Base-by-base conservation (phyloP, 2,888 invertebrate species). In the Drosophila neotestacea region DNA sequence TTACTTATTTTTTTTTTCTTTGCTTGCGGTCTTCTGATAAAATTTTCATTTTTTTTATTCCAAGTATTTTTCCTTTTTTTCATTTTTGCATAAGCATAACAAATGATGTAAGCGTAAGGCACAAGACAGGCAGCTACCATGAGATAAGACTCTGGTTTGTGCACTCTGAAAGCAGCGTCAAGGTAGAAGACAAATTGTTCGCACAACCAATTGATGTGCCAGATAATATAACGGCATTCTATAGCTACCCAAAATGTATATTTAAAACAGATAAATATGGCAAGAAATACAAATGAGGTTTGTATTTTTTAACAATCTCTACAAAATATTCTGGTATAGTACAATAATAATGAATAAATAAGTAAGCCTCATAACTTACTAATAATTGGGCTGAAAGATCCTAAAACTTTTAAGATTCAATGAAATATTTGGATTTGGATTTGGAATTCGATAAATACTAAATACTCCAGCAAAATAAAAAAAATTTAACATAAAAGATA, bases 81-180 rank as follows among this genome's bases (percentile, higher is more conserved):
- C 22, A 38, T 41, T 70, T 75, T 71, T 65, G 61, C 70, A 81
- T 73, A 77, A 78, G 73, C 76, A 63, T 78, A 73, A 85, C 70
- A 77, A 82, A 85, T 85, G 78, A 81, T 85, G 62, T 47, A 51
- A 61, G 59, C 30, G 61, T 32, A 10, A 13, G 10, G 51, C 50
- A 56, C 16, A 3, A 34, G 44, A 36, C 64, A 51, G 75, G 56
- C 66, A 41, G 63, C 50, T 32, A 41, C 44, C 46, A 27, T 22
- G 28, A 65, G 74, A 76, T 76, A 76, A 76, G 64, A 52, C 60
- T 55, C 16, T 13, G 73, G 39, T 38, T 51, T 59, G 7, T 32
- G 48, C 16, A 36, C 46, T 3, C 44, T n/a, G 16, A 27, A 11
- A 52, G 60, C 50, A 16, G 22, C 46, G 46, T 44, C 36, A 46